Evolutionary conservation across 2,797 vertebrate species (phyloP).

Genomic region (Agapornis canus): DNA sequence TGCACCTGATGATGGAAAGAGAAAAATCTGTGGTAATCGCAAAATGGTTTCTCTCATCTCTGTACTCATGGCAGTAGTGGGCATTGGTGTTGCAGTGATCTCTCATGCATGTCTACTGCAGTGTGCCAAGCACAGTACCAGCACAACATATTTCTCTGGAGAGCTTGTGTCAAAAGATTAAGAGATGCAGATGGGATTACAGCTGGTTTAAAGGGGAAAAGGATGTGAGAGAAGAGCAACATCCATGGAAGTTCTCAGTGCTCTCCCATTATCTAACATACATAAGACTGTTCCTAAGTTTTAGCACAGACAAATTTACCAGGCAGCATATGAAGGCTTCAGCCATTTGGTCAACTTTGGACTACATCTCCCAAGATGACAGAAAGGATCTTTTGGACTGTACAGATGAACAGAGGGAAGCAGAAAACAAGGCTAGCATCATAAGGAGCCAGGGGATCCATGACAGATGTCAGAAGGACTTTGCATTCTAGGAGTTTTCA

Average conservation of each 20-base stretch:
- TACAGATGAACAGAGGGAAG: neutral
- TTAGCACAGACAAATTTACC: neutral
- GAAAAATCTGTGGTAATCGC: neutral
- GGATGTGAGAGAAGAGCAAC: neutral
- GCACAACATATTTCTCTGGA: neutral
- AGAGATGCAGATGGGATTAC: neutral
- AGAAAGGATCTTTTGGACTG: neutral
- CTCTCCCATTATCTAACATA: neutral
- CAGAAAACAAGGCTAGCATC: neutral
- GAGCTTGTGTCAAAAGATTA: neutral
- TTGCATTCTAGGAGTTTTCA: neutral
- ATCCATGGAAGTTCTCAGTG: neutral
- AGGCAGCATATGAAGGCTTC: neutral
- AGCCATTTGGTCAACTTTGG: neutral
- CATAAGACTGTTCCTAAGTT: neutral
- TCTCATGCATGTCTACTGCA: neutral
- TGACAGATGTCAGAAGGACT: neutral
- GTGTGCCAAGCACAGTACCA: neutral
- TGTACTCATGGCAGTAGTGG: accelerated
- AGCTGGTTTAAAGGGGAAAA: neutral
- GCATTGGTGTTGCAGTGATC: neutral
- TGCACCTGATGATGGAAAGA: neutral
- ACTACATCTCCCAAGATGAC: neutral
- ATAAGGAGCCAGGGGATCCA: neutral
- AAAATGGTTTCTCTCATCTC: neutral